Evolutionary conservation across 1,140 invertebrate genomes (phyloP), one percentile per base, ranked within the genome.

Genomic region (Bombus waltoni): DNA sequence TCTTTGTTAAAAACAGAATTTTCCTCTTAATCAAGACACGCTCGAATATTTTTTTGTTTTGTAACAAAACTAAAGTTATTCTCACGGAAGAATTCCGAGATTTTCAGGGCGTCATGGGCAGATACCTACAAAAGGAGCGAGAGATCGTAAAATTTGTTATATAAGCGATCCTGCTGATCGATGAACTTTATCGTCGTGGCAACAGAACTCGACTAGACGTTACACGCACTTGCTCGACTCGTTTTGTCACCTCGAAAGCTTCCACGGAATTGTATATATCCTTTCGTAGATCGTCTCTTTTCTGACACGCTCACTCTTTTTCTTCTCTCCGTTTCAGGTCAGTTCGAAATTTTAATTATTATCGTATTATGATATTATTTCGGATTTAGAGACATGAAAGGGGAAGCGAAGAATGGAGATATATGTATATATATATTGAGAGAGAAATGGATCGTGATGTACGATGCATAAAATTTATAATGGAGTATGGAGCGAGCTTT

Each of bases 211-310:
- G 35, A 28, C 25, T 40, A 38, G 18, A 68, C 32, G 28, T n/a
- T 18, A 28, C 32, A 75, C 32, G 73, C 28, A 75, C 32, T 22
- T 53, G 47, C 18, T 40, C 74, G 5, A 4, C 25, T 59, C 6
- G 11, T 35, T 6, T 25, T n/a, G 15, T 40, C 44, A 9, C 1
- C 18, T 13, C 3, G 10, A 32, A 28, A 47, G 13, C 32, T 28
- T 35, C 32, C 57, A 22, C 13, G 70, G n/a, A 38, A 66, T 68
- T 68, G 76, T 83, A 76, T 83, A 76, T 83, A 77, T 83, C 76
- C 81, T 11, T 18, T 25, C 28, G 73, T 53, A 22, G 42, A n/a
- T 62, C 32, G 81, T 68, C 35, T 38, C 44, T 3, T 25, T 35
- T 22, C 70, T 62, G 53, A 74, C 70, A 62, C 53, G n/a, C 32